Evolutionary conservation across 2,888 invertebrate genomes (phyloP), one percentile per base, ranked within the genome.

Genomic region (Tachina fera): DNA sequence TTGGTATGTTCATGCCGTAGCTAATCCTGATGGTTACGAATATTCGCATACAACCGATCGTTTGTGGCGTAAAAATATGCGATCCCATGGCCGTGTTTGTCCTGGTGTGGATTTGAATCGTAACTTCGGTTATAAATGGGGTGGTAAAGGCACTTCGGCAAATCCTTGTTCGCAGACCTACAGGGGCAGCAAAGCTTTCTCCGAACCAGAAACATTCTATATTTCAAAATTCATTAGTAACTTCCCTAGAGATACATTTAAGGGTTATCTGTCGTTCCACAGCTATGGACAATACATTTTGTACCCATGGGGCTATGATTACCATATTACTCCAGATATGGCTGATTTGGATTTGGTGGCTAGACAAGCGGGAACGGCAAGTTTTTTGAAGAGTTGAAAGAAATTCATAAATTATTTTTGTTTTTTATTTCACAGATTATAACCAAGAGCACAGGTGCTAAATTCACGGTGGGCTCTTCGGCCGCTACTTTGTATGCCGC

Each of bases 81-180:
- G 91, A 90, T 94, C 92, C 0, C 95, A 95, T 60, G 94, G 95
- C 16, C 90, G 91, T 8, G 92, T 93, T 56, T 97, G 97, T 89
- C 93, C 95, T 0, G 97, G 97, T 0, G 95, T 96, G 0, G 97
- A 97, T 92, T 94, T 97, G 1, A 97, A 97, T 91, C 95, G 98
- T 86, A 98, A 98, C 92, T 98, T 97, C 91, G 97, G 97, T 93
- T 96, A 96, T 89, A 95, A 96, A 72, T 98, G 97, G 97, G 97
- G 96, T 58, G 96, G 97, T 75, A 94, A 95, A 89, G 98, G 98
- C 0, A 96, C 97, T 1, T 97, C 97, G 16, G 95, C 94, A 60
- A 95, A 97, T 90, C 96, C 97, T 0, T 98, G 98, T 88, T 94
- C 95, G 22, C 96, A 97, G 88, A 97, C 96, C 39, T 98, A 95